Conservation (phyloP, 92 coral and sea anemone species). For the Isaurus tuberculatus region DNA sequence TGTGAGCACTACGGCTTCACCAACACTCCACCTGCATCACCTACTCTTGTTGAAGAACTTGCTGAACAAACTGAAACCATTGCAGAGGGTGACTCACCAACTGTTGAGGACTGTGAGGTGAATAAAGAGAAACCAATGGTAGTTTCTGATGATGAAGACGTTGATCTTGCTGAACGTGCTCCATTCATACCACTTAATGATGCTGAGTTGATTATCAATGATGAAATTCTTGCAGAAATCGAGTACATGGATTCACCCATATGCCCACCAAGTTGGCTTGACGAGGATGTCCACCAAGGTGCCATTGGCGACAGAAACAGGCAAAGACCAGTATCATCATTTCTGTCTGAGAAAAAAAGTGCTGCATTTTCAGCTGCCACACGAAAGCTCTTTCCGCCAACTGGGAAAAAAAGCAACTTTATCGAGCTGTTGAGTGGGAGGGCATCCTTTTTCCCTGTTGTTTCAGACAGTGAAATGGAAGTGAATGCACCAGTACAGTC, state of each 20-base stretch:
- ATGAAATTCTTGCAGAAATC: conserved; percentile 74
- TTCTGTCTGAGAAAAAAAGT: conserved; percentile 50
- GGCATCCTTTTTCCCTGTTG: conserved; percentile 66
- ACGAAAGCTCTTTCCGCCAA: conserved; percentile 52
- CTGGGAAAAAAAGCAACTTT: conserved; percentile 68
- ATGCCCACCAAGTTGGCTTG: conserved; percentile 72
- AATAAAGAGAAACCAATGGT: conserved; percentile 1
- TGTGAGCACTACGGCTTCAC: conserved; percentile 69
- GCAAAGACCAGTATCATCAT: conserved; percentile 50
- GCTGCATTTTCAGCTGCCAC: conserved; percentile 43
- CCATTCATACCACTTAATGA: conserved; percentile 94
- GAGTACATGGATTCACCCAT: conserved; percentile 78
- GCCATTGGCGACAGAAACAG: conserved; percentile 21
- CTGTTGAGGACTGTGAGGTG: background rate
- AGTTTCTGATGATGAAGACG: conserved; percentile 56
- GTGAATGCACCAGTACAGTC: conserved; percentile 90
- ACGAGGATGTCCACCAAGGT: conserved; percentile 53
- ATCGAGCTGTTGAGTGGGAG: conserved; percentile 71
- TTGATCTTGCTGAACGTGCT: conserved; percentile 80
- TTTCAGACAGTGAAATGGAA: conserved; percentile 83
- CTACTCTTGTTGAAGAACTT: conserved; percentile 18
- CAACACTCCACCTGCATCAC: conserved; percentile 54
- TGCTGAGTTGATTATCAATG: conserved; percentile 77
- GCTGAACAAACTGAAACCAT: conserved; percentile 12
- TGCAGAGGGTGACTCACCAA: conserved; percentile 25